These are phyloP conservation scores for Polymixis lichenea DNA, from an alignment of 2,888 invertebrate genomes.

Conservation along the genomic window DNA sequence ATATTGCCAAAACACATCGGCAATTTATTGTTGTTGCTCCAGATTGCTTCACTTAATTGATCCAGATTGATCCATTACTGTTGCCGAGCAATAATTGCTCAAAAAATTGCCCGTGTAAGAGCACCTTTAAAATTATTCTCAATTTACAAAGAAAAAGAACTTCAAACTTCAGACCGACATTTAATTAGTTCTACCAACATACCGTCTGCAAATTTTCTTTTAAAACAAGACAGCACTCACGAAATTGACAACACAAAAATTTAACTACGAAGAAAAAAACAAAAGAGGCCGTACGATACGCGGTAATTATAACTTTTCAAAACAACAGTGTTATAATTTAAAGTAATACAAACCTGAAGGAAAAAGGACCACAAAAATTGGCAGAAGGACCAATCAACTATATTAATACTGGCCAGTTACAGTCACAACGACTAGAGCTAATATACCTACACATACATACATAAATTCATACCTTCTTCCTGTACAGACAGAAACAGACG, in stretches of 20 bases:
- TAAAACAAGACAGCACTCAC: not conserved
- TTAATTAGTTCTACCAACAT: conserved; percentile 13
- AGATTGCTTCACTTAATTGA: too few species aligned
- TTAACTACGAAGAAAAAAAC: not conserved
- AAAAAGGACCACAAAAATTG: not conserved
- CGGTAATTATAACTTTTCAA: conserved; percentile 48
- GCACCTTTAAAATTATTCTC: not conserved
- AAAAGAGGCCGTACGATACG: conserved; percentile 5
- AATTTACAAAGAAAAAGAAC: not conserved
- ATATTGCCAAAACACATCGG: too few species aligned
- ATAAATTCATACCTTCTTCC: too few species aligned
- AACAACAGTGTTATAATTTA: conserved; percentile 42
- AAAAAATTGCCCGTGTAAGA: too few species aligned
- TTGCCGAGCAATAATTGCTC: too few species aligned
- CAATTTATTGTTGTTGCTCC: too few species aligned
- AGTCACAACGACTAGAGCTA: not conserved
- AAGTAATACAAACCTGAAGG: conserved; percentile 15
- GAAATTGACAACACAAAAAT: not conserved
- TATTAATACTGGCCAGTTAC: not conserved
- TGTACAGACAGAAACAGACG: too few species aligned
- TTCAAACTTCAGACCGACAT: not conserved
- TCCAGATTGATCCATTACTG: too few species aligned
- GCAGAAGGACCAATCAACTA: conserved; percentile 23
- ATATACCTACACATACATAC: too few species aligned
- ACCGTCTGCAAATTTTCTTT: conserved; percentile 15